These are phyloP conservation scores for Lethenteron reissneri DNA, from an alignment of 2,113 vertebrate genomes.

Conservation along the genomic window DNA sequence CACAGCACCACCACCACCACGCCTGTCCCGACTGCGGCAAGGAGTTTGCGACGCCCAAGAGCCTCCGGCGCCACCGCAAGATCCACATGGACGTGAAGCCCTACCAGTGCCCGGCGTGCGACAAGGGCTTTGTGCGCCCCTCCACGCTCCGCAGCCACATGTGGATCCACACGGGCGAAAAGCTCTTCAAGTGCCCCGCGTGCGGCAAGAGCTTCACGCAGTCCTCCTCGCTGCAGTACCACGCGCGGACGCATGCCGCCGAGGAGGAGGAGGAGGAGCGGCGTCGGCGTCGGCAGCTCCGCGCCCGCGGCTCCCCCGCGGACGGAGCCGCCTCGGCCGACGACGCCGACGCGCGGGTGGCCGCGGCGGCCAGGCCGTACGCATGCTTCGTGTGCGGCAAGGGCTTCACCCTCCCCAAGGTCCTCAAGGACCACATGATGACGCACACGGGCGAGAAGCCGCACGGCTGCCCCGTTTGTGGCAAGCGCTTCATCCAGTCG, in stretches of 20 bases:
- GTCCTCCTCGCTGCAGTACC: neutral
- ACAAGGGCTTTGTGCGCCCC: neutral
- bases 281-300: too few relatives aligned
- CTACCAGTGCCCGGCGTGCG: constrained; percentile 4
- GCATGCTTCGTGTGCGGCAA: neutral
- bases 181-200: neutral
- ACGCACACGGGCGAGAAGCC: neutral
- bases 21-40: neutral
- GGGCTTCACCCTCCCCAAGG: neutral
- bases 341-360: too few relatives aligned
- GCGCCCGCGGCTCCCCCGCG: too few relatives aligned
- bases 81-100: neutral
- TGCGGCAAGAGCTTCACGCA: constrained; percentile 6
- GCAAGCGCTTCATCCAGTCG: constrained; percentile 21
- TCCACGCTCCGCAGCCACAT: neutral
- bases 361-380: neutral
- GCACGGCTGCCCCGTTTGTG: neutral
- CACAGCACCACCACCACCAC: too few relatives aligned
- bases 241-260: neutral
- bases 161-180: constrained; percentile 2
- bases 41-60: neutral
- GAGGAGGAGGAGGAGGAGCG: neutral
- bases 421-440: neutral
- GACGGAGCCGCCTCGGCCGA: too few relatives aligned
- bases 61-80: neutral